A percentile compares a stretch with the other conserved stretches of the same genome.
Evolutionary conservation across 1,140 invertebrate genomes (phyloP).

Genomic region (Diorhabda elongata): DNA sequence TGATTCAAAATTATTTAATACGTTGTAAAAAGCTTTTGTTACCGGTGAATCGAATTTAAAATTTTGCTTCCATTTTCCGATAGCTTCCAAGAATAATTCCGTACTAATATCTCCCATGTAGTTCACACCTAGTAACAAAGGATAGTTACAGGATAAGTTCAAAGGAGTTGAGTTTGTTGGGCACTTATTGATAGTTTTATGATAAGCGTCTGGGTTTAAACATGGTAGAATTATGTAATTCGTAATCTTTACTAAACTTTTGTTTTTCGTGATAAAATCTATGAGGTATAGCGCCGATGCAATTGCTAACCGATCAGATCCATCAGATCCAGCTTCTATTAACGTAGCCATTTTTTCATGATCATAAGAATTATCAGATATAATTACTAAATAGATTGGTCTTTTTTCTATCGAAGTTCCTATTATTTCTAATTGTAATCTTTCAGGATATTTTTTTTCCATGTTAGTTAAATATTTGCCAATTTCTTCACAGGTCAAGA

Average conservation of each 20-base stretch:
- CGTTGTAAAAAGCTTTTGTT: conserved; percentile 15
- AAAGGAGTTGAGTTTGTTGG: not conserved
- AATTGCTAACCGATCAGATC: conserved; percentile 25
- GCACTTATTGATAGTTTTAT: conserved; percentile 6
- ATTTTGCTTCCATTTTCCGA: conserved; percentile 29
- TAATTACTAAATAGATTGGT: conserved; percentile 28
- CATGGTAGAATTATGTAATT: conserved; percentile 32
- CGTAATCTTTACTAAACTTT: conserved; percentile 21
- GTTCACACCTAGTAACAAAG: conserved; percentile 23
- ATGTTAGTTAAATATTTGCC: conserved; percentile 23
- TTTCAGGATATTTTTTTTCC: conserved; percentile 16
- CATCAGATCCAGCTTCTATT: conserved; percentile 33
- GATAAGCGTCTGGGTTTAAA: conserved; percentile 33
- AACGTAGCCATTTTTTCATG: conserved; percentile 22
- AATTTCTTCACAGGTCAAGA: conserved; percentile 30
- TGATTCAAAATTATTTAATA: conserved; percentile 15
- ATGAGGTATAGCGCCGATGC: conserved; percentile 29
- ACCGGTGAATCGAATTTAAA: conserved; percentile 18
- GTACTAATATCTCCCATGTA: conserved; percentile 18
- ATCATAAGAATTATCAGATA: conserved; percentile 8
- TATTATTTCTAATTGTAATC: conserved; percentile 16
- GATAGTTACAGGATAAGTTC: conserved; percentile 26
- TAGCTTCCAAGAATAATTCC: conserved; percentile 24
- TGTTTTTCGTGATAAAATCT: conserved; percentile 28
- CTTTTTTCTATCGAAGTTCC: conserved; percentile 25